phyloP scores from a whole-genome alignment of 2,888 invertebrate species.

The Zaprionus lineosus region DNA sequence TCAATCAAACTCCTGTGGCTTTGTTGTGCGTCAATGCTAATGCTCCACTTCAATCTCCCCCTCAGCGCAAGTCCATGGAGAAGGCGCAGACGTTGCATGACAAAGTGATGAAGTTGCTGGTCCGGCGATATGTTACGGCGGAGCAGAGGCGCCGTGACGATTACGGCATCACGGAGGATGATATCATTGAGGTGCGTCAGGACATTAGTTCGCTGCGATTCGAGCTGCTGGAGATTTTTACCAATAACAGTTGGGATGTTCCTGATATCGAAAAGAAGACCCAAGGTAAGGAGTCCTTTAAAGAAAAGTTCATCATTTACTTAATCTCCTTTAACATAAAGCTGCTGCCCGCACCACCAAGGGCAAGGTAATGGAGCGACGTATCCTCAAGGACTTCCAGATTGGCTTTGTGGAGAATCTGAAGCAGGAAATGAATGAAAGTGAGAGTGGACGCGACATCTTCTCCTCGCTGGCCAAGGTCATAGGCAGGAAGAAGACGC shows the following conservation, averaged over 20 bases:
- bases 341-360: slow-evolving; percentile 88
- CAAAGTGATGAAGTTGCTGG: slow-evolving; percentile 92
- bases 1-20: slow-evolving; percentile 67
- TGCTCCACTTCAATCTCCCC: not conserved
- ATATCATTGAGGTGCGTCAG: slow-evolving; percentile 98
- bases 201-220: slow-evolving; percentile 97
- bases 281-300: slow-evolving; percentile 52
- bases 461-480: slow-evolving; percentile 93
- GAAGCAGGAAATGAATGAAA: slow-evolving; percentile 88
- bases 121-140: slow-evolving; percentile 94
- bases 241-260: slow-evolving; percentile 93
- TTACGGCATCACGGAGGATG: slow-evolving; percentile 96
- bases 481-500: slow-evolving; percentile 86
- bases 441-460: slow-evolving; percentile 89
- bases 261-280: slow-evolving; percentile 88
- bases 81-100: slow-evolving; percentile 89
- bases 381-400: slow-evolving; percentile 94
- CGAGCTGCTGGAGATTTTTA: slow-evolving; percentile 95
- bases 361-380: slow-evolving; percentile 92
- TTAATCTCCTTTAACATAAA: too few species aligned
- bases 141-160: slow-evolving; percentile 95
- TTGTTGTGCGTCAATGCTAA: slow-evolving; percentile 47
- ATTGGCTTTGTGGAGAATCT: slow-evolving; percentile 94
- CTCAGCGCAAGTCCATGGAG: slow-evolving; percentile 88
- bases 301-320: too few species aligned